A percentile compares a stretch with the other conserved stretches of the same genome.
Evolutionary conservation across 2,113 vertebrate genomes (phyloP).

Genomic region (Oriolus oriolus): DNA sequence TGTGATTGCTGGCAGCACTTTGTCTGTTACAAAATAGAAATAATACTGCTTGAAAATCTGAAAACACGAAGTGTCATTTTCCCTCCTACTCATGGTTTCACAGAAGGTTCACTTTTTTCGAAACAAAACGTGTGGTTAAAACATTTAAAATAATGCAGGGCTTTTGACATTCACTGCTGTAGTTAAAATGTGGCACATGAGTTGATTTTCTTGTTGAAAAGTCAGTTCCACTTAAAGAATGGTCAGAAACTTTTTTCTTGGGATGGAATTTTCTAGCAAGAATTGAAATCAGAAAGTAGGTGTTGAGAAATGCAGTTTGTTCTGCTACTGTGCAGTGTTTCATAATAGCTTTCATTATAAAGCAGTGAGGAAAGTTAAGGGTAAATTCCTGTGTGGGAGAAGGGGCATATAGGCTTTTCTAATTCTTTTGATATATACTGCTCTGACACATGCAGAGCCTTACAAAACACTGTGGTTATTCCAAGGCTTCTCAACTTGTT

Average conservation of each 20-base stretch:
- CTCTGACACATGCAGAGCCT: not conserved
- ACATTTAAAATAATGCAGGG: not conserved
- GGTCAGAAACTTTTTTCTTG: not conserved
- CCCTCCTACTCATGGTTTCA: slow-evolving; percentile 46
- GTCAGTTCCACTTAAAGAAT: not conserved
- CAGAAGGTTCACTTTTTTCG: slow-evolving; percentile 1
- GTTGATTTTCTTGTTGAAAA: not conserved
- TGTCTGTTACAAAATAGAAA: not conserved
- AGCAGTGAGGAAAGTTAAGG: slow-evolving; percentile 4
- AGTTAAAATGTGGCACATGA: not conserved
- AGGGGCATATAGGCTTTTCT: not conserved
- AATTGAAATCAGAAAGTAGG: slow-evolving; percentile 44
- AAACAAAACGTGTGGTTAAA: not conserved
- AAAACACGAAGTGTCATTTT: slow-evolving; percentile 47
- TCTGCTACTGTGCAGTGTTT: slow-evolving; percentile 32
- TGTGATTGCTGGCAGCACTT: not conserved
- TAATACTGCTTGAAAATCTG: slow-evolving; percentile 14
- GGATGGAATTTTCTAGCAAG: slow-evolving; percentile 29
- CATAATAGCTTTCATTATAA: slow-evolving; percentile 49
- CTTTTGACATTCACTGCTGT: not conserved
- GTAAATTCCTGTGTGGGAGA: slow-evolving; percentile 58
- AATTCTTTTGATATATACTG: not conserved
- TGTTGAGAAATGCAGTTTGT: slow-evolving; percentile 47
- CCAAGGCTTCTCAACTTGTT: not conserved
- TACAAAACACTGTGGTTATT: not conserved